phyloP scores from a whole-genome alignment of 2,797 vertebrate species.

The Todus mexicanus region DNA sequence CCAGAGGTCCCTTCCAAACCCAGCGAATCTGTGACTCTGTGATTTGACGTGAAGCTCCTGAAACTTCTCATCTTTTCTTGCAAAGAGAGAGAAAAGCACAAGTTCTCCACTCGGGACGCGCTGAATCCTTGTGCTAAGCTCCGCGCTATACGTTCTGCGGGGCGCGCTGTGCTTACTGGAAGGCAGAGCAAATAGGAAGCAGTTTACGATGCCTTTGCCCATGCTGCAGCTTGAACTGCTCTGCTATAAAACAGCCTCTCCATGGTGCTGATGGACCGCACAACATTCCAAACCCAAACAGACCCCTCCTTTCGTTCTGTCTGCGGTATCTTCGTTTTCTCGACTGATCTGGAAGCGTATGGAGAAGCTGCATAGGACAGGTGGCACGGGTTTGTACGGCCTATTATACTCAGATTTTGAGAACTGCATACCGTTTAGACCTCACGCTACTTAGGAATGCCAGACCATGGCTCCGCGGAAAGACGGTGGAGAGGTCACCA shows the following conservation, averaged over 20 bases:
- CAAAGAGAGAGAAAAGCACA: not conserved
- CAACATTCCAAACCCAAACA: not conserved
- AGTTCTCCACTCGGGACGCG: not conserved
- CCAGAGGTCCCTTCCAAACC: too few species aligned
- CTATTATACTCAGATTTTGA: not conserved
- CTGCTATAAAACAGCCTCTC: not conserved
- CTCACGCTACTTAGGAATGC: not conserved
- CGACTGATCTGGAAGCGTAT: not conserved
- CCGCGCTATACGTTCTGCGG: not conserved
- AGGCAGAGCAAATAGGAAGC: not conserved
- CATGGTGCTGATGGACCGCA: not conserved
- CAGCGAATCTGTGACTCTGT: too few species aligned
- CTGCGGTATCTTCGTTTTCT: not conserved
- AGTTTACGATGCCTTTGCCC: not conserved
- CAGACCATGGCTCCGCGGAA: not conserved
- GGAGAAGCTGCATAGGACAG: not conserved
- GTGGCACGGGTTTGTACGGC: not conserved
- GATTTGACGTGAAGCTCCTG: not conserved
- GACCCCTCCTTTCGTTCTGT: not conserved
- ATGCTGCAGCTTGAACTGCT: not conserved
- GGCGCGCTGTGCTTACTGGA: not conserved
- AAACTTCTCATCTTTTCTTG: not conserved
- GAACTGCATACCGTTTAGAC: not conserved
- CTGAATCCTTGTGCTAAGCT: not conserved
- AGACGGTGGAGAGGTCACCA: not conserved